Base-by-base conservation (phyloP, 2,113 vertebrate species). In the Brachypodius melanocephalos region DNA sequence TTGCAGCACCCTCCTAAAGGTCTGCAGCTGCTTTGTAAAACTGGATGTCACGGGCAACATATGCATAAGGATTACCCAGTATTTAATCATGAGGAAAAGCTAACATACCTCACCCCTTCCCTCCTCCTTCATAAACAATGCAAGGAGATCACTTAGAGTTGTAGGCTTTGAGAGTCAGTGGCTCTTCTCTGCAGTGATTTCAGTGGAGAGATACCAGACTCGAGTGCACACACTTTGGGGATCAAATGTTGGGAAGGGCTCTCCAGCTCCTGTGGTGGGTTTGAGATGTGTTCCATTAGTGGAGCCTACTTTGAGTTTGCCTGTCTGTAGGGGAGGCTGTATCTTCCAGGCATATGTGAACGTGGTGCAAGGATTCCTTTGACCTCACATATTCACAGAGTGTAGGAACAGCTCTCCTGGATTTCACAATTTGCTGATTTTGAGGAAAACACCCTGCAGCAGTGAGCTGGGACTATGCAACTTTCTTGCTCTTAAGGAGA, bases 391-490 rank as follows among this genome's bases (percentile, higher is more conserved):
- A 5, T 48, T 65, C 65, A 67, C 38, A 75, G 75, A 82, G 34
- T 17, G 17, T 72, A 69, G n/a, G 36, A 73, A 58, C 29, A 59
- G 16, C 29, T 83, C 12, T 71, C 79, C 36, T 59, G 57, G 61
- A 59, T 84, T 63, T 62, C 69, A 31, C 76, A 65, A 29, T 40
- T 46, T 34, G 34, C n/a, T 86, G 79, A 68, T 89, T 96, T 63
- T 87, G 62, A 87, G 89, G 73, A 81, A 92, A 96, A 72, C 74
- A 51, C 77, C 74, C 77, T 45, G 71, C 73, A 95, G 62, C 8
- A 0, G 20, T 73, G 66, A 95, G 18, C 49, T 82, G 28, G 67
- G 43, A 69, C 76, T 83, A 87, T 82, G 54, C 4, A 45, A 95
- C 45, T 29, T 95, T 75, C 46, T 89, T 74, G 40, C 77, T 94